Conservation (phyloP, 2,797 vertebrate genomes). For the Telmatherina bonti region DNA sequence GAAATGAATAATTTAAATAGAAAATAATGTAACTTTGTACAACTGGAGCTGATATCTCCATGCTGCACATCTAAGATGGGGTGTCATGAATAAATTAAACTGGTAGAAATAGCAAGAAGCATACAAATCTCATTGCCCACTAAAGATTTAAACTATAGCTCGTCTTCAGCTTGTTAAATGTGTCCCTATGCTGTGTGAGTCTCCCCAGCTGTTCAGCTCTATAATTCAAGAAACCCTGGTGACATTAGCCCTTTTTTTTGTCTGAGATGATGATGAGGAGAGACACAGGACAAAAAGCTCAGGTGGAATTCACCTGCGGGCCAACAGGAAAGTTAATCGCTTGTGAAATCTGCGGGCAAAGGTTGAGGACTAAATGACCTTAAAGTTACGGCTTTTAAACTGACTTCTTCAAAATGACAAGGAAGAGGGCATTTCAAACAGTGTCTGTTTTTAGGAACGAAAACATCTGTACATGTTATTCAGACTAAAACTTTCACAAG, state of each 20-base stretch:
- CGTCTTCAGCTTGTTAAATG: slow-evolving; percentile 18
- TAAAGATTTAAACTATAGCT: background rate
- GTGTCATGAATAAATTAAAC: slow-evolving; percentile 28
- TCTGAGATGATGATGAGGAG: slow-evolving; percentile 39
- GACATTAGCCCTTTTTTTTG: slow-evolving; percentile 35
- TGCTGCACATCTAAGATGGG: slow-evolving; percentile 1
- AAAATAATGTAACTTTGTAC: slow-evolving; percentile 3
- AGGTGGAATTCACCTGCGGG: slow-evolving; percentile 52
- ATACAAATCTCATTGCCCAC: background rate
- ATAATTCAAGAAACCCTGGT: slow-evolving; percentile 54
- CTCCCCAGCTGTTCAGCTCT: slow-evolving; percentile 28
- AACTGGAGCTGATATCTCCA: slow-evolving; percentile 4
- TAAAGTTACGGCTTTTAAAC: slow-evolving; percentile 41
- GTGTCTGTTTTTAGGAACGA: background rate
- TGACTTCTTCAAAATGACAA: slow-evolving; percentile 21
- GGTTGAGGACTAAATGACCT: slow-evolving; percentile 36
- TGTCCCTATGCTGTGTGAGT: slow-evolving; percentile 1
- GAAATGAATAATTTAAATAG: background rate
- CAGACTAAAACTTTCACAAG: background rate
- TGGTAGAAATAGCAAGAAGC: background rate
- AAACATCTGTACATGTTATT: background rate
- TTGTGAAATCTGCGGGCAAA: slow-evolving; percentile 39
- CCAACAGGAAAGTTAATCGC: slow-evolving; percentile 50
- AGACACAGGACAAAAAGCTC: slow-evolving; percentile 30
- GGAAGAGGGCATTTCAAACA: slow-evolving; percentile 6